These are phyloP conservation scores for Eumerus sabulonum DNA, from an alignment of 2,888 invertebrate species.

Conservation along the genomic window DNA sequence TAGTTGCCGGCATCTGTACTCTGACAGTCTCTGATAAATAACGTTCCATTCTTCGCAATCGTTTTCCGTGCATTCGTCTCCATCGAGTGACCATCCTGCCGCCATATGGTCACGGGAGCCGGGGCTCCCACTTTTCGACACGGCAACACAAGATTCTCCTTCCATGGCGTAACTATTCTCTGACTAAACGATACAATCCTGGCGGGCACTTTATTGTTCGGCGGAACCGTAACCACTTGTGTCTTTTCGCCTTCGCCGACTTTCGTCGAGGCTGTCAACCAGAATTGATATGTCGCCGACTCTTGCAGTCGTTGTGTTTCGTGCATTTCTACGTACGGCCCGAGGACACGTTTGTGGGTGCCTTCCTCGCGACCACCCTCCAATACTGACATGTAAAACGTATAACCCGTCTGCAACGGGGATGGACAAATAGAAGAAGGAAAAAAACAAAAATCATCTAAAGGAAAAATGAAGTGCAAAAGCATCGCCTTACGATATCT, in stretches of 20 bases:
- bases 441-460: constrained; percentile 4
- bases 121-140: constrained; percentile 93
- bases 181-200: constrained; percentile 93
- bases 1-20: constrained; percentile 93
- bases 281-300: constrained; percentile 86
- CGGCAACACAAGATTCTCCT: constrained; percentile 89
- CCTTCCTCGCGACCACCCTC: constrained; percentile 89
- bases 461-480: constrained; percentile 1
- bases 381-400: constrained; percentile 89
- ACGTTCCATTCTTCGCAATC: constrained; percentile 85
- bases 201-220: constrained; percentile 90
- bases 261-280: constrained; percentile 88
- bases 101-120: constrained; percentile 88
- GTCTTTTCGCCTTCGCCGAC: constrained; percentile 92
- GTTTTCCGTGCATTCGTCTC: constrained; percentile 86
- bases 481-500: constrained; percentile 81
- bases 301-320: constrained; percentile 86
- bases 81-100: constrained; percentile 86
- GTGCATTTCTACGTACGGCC: constrained; percentile 85
- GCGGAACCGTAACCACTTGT: constrained; percentile 86
- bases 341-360: constrained; percentile 86
- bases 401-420: constrained; percentile 82
- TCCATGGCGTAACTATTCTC: constrained; percentile 90
- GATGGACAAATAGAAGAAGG: not conserved
- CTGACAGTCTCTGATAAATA: constrained; percentile 87